These are phyloP conservation scores for Ploceus nigricollis DNA, from an alignment of 2,113 vertebrate species.

Conservation along the genomic window DNA sequence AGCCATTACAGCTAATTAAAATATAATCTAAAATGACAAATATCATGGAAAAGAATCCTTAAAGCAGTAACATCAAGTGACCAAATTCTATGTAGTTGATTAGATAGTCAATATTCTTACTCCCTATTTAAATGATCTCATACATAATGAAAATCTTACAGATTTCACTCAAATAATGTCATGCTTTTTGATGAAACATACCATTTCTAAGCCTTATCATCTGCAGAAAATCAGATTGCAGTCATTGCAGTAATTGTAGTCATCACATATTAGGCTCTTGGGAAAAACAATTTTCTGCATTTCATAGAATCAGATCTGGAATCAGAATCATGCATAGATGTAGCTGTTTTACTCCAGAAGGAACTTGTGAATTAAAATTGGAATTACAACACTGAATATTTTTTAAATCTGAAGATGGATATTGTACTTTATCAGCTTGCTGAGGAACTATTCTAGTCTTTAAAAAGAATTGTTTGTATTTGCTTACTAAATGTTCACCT, in stretches of 20 bases:
- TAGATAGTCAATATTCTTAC: not conserved
- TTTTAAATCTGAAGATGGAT: not conserved
- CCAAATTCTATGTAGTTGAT: not conserved
- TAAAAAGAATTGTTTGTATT: not conserved
- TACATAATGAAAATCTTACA: not conserved
- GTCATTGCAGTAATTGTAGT: not conserved
- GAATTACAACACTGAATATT: not conserved
- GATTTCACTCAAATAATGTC: not conserved
- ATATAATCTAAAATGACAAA: not conserved
- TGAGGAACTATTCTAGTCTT: not conserved
- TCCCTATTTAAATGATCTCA: not conserved
- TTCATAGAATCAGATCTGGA: not conserved
- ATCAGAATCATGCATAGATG: not conserved
- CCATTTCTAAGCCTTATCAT: not conserved
- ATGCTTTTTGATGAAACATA: not conserved
- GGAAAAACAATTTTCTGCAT: not conserved
- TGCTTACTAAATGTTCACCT: not conserved
- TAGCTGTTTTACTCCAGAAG: not conserved
- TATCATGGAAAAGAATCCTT: not conserved
- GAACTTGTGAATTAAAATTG: not conserved
- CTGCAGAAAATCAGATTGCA: not conserved
- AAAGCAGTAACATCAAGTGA: not conserved
- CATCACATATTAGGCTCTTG: not conserved
- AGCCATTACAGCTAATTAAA: not conserved
- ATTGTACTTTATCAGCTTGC: not conserved